Conservation (phyloP, 2,888 invertebrate genomes). For the Caenorhabditis virilis region DNA sequence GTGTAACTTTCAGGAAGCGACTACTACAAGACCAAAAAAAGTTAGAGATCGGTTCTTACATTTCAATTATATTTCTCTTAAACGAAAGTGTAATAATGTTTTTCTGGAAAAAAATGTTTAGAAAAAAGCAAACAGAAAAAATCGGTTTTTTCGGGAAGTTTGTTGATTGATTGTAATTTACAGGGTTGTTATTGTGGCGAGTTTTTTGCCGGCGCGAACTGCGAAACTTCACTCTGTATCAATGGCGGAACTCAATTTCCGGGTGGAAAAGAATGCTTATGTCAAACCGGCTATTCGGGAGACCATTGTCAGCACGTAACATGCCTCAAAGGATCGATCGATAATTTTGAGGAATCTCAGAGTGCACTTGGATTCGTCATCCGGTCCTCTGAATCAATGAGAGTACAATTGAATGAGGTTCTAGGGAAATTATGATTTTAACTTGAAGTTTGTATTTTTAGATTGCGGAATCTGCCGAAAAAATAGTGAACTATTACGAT, state of each 20-base stretch:
- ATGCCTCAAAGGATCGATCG: constrained; percentile 28
- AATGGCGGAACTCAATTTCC: constrained; percentile 41
- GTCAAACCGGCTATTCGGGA: constrained; percentile 36
- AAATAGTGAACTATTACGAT: constrained; percentile 28
- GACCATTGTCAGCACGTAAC: constrained; percentile 43
- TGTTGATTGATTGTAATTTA: constrained; percentile 2
- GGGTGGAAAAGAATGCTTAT: constrained; percentile 34
- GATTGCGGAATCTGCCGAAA: constrained; percentile 30
- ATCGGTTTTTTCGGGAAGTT: neutral
- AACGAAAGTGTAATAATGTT: too few species aligned
- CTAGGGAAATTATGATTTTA: neutral
- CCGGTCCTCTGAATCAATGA: constrained; percentile 40
- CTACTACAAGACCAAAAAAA: too few species aligned
- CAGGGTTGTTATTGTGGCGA: constrained; percentile 53
- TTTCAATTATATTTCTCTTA: neutral
- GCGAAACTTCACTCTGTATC: constrained; percentile 47
- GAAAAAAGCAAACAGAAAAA: constrained; percentile 2
- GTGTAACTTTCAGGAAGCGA: too few species aligned
- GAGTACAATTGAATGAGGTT: constrained; percentile 30
- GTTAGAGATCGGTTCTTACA: too few species aligned
- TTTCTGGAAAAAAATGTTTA: neutral
- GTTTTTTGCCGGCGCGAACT: constrained; percentile 45
- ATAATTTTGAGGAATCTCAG: constrained; percentile 36
- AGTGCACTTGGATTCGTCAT: constrained; percentile 53
- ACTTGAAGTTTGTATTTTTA: constrained; percentile 1